Evolutionary conservation across 2,113 vertebrate genomes (phyloP).

Genomic region (Mormyrus iriodes): DNA sequence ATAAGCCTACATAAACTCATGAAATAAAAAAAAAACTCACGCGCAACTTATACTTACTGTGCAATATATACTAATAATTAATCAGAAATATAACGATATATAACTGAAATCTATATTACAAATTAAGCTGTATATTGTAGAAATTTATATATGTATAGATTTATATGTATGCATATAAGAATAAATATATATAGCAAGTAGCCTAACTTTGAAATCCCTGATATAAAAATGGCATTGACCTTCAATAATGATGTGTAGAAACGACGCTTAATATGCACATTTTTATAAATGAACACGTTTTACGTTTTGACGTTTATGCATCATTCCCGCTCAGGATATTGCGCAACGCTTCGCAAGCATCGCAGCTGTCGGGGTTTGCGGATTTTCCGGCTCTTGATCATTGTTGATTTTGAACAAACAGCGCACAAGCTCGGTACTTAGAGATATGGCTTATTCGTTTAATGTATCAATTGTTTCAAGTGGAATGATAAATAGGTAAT

Average conservation of each 20-base stretch:
- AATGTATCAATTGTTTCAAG: background rate
- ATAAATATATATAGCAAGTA: no score
- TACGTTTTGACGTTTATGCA: background rate
- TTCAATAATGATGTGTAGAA: background rate
- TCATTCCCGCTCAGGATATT: background rate
- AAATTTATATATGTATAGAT: background rate
- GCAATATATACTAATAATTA: no score
- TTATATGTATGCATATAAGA: background rate
- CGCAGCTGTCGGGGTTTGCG: no score
- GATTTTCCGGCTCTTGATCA: background rate
- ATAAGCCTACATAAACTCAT: no score
- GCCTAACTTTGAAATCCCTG: no score
- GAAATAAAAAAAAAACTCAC: no score
- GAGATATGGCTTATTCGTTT: background rate
- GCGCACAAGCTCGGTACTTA: background rate
- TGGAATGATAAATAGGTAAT: background rate
- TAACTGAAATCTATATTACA: no score
- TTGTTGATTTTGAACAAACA: background rate
- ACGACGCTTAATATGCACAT: background rate
- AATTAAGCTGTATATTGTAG: no score
- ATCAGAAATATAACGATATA: no score
- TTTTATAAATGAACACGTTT: background rate
- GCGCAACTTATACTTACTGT: background rate
- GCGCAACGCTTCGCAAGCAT: background rate
- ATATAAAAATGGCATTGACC: background rate